phyloP scores from a whole-genome alignment of 2,113 vertebrate species.

The Dasyprocta punctata region DNA sequence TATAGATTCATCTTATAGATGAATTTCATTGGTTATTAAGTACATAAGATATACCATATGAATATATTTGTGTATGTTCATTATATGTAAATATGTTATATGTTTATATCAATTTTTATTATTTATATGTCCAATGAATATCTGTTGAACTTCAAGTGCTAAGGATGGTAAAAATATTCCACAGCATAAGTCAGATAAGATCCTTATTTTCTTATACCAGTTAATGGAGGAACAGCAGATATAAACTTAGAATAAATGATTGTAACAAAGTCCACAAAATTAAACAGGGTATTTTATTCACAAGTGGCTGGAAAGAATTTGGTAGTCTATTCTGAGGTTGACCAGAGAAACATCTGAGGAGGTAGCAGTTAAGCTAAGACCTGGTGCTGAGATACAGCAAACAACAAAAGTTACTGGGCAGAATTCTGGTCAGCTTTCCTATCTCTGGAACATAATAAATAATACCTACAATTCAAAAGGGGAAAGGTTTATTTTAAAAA shows the following conservation, averaged over 20 bases:
- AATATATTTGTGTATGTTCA: background rate
- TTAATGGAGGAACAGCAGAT: background rate
- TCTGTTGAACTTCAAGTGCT: background rate
- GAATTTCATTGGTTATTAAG: background rate
- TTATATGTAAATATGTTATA: background rate
- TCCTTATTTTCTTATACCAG: background rate
- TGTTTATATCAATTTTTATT: background rate
- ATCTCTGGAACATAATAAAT: background rate
- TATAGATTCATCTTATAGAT: background rate
- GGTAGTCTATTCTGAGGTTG: background rate
- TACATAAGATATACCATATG: background rate
- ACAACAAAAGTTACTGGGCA: background rate
- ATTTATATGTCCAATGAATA: background rate
- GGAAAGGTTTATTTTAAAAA: background rate
- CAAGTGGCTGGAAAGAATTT: background rate
- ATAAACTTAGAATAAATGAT: constrained; percentile 40
- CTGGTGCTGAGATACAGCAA: background rate
- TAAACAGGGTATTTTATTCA: background rate
- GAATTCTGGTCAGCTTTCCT: background rate
- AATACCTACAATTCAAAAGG: background rate
- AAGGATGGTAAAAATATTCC: background rate
- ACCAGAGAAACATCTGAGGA: background rate
- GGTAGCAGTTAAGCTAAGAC: background rate
- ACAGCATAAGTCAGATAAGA: background rate
- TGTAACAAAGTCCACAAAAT: background rate